Evolutionary conservation across 1,140 invertebrate genomes (phyloP).

Genomic region (Hylyphantes graminicola): DNA sequence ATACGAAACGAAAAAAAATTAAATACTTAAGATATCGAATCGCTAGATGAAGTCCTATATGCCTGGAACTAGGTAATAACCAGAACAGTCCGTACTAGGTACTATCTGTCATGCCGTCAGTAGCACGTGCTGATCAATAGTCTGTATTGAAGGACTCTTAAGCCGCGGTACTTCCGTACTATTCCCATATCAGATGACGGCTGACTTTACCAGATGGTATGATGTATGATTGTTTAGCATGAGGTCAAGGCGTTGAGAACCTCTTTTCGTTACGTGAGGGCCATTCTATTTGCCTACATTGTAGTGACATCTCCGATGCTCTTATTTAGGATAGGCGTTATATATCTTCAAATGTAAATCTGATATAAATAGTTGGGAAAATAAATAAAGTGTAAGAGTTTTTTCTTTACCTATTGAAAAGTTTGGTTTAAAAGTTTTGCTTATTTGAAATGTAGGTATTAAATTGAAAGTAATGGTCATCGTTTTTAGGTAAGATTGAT

Average conservation of each 20-base stretch:
- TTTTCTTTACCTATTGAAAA: too few relatives aligned
- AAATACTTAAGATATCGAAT: conserved; percentile 13
- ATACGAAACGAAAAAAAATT: background rate
- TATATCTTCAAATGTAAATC: too few relatives aligned
- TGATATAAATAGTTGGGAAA: too few relatives aligned
- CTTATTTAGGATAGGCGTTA: too few relatives aligned
- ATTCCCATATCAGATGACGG: conserved; percentile 23
- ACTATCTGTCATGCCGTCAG: conserved; percentile 4
- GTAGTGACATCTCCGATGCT: background rate
- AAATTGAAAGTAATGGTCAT: too few relatives aligned
- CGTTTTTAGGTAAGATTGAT: too few relatives aligned
- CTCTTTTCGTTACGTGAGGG: background rate
- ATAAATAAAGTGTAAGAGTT: too few relatives aligned
- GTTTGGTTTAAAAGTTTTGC: too few relatives aligned
- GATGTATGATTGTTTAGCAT: conserved; percentile 18
- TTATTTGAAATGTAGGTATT: too few relatives aligned
- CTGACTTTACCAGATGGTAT: conserved; percentile 20
- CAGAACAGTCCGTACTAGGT: conserved; percentile 4
- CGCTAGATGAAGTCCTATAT: background rate
- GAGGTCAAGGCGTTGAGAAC: conserved; percentile 5
- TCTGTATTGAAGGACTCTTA: conserved; percentile 12
- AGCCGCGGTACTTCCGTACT: conserved; percentile 9
- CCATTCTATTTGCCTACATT: conserved; percentile 1
- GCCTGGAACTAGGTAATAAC: background rate
- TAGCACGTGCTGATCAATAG: conserved; percentile 21